Percentiles rank a stretch among this genome's conserved stretches.
phyloP scores from a whole-genome alignment of 2,888 invertebrate genomes.

The Mesorhabditis spiculigera region DNA sequence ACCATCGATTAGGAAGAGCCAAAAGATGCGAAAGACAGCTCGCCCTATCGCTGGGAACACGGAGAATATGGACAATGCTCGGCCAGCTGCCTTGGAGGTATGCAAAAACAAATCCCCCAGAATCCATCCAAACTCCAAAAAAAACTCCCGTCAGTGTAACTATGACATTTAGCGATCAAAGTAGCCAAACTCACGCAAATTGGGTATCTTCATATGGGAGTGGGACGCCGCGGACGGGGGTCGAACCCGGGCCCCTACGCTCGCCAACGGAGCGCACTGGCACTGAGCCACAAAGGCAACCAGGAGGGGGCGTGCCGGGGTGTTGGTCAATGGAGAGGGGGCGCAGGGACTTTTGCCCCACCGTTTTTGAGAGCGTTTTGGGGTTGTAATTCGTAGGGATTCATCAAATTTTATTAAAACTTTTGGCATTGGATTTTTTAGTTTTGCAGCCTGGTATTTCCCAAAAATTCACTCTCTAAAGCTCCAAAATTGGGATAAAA shows the following conservation, averaged over 20 bases:
- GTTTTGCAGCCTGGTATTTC: too few species aligned
- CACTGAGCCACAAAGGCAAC: slow-evolving; percentile 1
- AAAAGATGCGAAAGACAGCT: slow-evolving; percentile 22
- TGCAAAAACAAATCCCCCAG: background rate
- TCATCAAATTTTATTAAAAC: too few species aligned
- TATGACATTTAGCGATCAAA: slow-evolving; percentile 42
- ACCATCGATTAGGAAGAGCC: slow-evolving; percentile 21
- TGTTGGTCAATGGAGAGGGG: background rate
- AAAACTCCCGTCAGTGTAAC: slow-evolving; percentile 33
- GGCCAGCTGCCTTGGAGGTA: slow-evolving; percentile 80
- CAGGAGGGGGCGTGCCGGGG: slow-evolving; percentile 9
- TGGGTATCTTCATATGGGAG: slow-evolving; percentile 30
- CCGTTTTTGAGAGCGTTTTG: too few species aligned
- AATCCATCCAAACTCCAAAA: too few species aligned
- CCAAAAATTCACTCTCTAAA: too few species aligned
- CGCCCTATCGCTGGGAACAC: slow-evolving; percentile 44
- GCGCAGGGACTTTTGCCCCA: too few species aligned
- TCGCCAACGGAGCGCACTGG: background rate
- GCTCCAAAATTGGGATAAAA: too few species aligned
- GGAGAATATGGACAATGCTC: slow-evolving; percentile 73
- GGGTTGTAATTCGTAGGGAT: too few species aligned
- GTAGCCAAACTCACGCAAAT: slow-evolving; percentile 35
- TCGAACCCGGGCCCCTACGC: slow-evolving; percentile 16
- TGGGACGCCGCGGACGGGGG: slow-evolving; percentile 6
- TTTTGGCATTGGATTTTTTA: too few species aligned